Conservation (phyloP, 1,140 invertebrate genomes). For the Harlomillsia oculata region DNA sequence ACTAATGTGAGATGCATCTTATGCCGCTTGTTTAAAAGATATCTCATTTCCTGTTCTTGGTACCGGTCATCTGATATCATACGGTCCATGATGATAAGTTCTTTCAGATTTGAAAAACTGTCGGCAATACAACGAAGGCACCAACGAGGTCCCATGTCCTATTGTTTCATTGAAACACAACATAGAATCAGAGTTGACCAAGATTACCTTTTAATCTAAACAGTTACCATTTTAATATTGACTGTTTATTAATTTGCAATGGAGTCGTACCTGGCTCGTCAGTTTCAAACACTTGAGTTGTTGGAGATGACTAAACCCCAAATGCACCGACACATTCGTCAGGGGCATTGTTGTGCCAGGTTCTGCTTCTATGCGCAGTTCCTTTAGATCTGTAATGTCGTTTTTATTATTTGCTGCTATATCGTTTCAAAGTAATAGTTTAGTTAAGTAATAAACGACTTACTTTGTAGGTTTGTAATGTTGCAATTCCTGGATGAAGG, state of each 20-base stretch:
- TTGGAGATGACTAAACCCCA: constrained; percentile 5
- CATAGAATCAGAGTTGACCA: no score
- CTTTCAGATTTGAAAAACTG: constrained; percentile 5
- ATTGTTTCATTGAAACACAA: neutral
- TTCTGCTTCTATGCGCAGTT: constrained; percentile 20
- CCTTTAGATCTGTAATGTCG: constrained; percentile 7
- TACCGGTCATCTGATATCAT: constrained; percentile 21
- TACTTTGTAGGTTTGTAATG: no score
- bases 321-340: constrained; percentile 14
- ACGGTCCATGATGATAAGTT: constrained; percentile 14
- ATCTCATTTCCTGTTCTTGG: constrained; percentile 12
- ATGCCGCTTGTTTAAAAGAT: constrained; percentile 8
- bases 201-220: no score
- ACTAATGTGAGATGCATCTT: constrained; percentile 10
- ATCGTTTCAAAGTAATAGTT: no score
- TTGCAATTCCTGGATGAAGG: neutral
- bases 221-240: no score
- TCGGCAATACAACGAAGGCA: constrained; percentile 18
- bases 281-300: constrained; percentile 8
- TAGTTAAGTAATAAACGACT: no score
- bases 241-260: neutral
- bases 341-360: constrained; percentile 1
- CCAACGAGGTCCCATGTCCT: constrained; percentile 20
- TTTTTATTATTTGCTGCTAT: no score
- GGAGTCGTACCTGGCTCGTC: constrained; percentile 4